Evolutionary conservation across 2,113 vertebrate species (phyloP), one percentile per base, ranked within the genome.

Genomic region (Saguinus midas): DNA sequence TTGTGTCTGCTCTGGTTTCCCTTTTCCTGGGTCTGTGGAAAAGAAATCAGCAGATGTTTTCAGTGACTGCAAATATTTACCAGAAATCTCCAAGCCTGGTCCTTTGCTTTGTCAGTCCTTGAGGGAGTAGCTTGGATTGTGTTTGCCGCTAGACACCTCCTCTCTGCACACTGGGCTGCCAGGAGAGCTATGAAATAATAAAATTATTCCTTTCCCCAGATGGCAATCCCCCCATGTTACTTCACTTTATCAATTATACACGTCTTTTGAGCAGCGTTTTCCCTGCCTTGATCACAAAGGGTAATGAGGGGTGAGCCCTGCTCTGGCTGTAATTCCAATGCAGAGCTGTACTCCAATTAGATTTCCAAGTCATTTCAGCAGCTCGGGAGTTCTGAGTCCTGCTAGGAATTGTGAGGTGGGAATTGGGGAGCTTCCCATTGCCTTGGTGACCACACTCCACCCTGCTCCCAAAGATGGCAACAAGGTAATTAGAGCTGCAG

Each of bases 201-300:
- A 70, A 95, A 87, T 84, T 29, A 92, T 93, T 94, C 57, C 14
- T 94, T 86, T 97, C 89, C 79, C 79, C 89, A 95, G 88, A 87
- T 6, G 86, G 43, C 55, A 90, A n/a, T 85, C 45, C 45, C 29
- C 66, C 35, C 6, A 73, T 81, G 40, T 95, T 86, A n/a, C 68
- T 83, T 96, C 68, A 40, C 88, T 94, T 94, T 93, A 91, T 96
- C 91, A 95, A 58, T 95, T 92, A 75, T 61, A 75, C 72, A 23
- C 1, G 1, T 75, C 72, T 96, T 97, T 86, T 21, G 72, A 94
- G 73, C 78, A 27, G 75, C 84, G 29, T 72, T 96, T 81, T 89
- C 45, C 66, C 40, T 89, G 55, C 64, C 37, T 23, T 61, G 58
- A 87, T 96, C 73, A 55, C 78, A 87, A 82, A 97, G 82, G 43